These are phyloP conservation scores for Myopa testacea DNA, from an alignment of 2,888 invertebrate species.

Conservation along the genomic window DNA sequence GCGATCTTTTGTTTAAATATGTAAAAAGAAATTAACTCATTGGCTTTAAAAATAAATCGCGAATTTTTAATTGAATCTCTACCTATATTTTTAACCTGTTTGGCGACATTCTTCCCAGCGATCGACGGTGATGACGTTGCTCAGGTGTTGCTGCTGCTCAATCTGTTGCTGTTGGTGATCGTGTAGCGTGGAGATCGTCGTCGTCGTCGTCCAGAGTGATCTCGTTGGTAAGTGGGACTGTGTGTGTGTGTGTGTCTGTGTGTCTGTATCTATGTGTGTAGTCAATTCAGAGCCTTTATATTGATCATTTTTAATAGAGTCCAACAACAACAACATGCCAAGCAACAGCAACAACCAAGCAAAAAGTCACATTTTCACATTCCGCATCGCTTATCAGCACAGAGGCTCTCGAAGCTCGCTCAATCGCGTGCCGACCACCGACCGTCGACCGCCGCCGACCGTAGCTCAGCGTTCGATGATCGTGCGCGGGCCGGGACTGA, in stretches of 20 bases:
- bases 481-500: constrained; percentile 17
- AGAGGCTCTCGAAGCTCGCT: constrained; percentile 19
- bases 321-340: constrained; percentile 22
- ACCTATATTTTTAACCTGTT: constrained; percentile 66
- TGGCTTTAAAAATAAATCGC: constrained; percentile 61
- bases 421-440: constrained; percentile 1
- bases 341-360: not conserved
- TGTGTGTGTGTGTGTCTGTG: constrained; percentile 20
- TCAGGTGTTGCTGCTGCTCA: constrained; percentile 45
- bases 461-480: not conserved
- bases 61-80: constrained; percentile 64
- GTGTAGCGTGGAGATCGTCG: constrained; percentile 12
- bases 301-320: constrained; percentile 35
- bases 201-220: not conserved
- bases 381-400: constrained; percentile 30
- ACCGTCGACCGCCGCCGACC: constrained; percentile 10
- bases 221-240: not conserved
- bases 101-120: constrained; percentile 63
- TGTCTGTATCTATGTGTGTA: constrained; percentile 27
- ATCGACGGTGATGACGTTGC: constrained; percentile 61
- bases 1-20: constrained; percentile 32
- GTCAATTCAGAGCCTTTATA: constrained; percentile 26
- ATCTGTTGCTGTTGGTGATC: constrained; percentile 44
- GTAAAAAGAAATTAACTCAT: constrained; percentile 37
- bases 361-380: constrained; percentile 34